phyloP scores from a whole-genome alignment of 1,140 invertebrate species.

The Phortica variegata region DNA sequence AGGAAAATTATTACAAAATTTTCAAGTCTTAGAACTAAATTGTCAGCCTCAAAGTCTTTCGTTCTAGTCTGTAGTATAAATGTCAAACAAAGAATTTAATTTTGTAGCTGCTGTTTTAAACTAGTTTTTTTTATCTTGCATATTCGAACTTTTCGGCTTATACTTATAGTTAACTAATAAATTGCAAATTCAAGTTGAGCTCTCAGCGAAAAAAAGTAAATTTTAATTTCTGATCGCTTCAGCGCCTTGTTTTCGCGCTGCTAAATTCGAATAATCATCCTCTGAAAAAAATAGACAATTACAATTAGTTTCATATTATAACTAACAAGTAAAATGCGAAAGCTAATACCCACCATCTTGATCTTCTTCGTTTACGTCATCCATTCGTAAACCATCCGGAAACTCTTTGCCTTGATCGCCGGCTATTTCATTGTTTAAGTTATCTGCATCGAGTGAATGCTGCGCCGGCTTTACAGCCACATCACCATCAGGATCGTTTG shows the following conservation, averaged over 20 bases:
- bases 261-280: slow-evolving; percentile 47
- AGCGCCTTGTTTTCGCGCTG: slow-evolving; percentile 36
- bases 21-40: too few relatives aligned
- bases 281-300: slow-evolving; percentile 23
- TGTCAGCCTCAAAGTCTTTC: too few relatives aligned
- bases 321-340: not conserved
- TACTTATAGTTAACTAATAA: slow-evolving; percentile 7
- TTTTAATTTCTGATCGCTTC: slow-evolving; percentile 47
- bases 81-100: too few relatives aligned
- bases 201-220: not conserved
- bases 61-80: too few relatives aligned
- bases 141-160: too few relatives aligned
- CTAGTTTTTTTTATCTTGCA: too few relatives aligned
- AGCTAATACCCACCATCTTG: slow-evolving; percentile 38
- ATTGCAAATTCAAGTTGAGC: not conserved
- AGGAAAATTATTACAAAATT: too few relatives aligned
- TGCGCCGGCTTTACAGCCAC: slow-evolving; percentile 45
- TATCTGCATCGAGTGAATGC: slow-evolving; percentile 42
- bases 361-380: slow-evolving; percentile 50
- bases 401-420: slow-evolving; percentile 55
- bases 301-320: not conserved
- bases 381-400: slow-evolving; percentile 43
- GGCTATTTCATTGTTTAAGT: slow-evolving; percentile 51
- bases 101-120: too few relatives aligned
- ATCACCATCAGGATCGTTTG: slow-evolving; percentile 30